Evolutionary conservation across 2,797 vertebrate species (phyloP).

Genomic region (Nyctibius grandis): DNA sequence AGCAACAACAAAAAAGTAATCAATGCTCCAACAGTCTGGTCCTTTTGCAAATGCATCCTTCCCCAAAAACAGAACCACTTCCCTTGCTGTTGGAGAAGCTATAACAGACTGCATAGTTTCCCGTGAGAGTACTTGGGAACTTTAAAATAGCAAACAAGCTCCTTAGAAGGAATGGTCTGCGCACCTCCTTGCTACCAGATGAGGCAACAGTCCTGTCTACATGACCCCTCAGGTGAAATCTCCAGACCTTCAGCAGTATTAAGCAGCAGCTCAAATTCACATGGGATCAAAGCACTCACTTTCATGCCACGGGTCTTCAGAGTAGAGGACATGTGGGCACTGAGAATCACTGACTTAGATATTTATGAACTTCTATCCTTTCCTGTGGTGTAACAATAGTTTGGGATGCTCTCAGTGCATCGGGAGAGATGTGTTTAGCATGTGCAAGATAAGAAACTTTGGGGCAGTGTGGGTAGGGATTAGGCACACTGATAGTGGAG

Average conservation of each 20-base stretch:
- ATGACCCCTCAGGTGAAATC: not conserved
- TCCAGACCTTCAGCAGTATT: not conserved
- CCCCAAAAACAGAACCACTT: not conserved
- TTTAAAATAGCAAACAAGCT: not conserved
- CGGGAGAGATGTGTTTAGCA: not conserved
- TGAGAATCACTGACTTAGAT: not conserved
- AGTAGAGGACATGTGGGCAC: not conserved
- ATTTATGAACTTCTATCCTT: not conserved
- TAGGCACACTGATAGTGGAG: not conserved
- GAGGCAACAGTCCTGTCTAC: not conserved
- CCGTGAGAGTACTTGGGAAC: not conserved
- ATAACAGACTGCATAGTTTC: not conserved
- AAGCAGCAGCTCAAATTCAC: not conserved
- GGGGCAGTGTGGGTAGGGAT: not conserved
- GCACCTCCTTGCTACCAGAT: accelerated
- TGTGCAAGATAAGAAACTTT: not conserved
- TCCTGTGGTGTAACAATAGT: not conserved
- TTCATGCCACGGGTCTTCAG: not conserved
- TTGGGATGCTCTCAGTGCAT: not conserved
- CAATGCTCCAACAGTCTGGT: not conserved
- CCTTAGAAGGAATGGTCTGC: not conserved
- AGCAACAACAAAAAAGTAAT: not conserved
- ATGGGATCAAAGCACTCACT: not conserved
- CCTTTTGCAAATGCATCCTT: not conserved
- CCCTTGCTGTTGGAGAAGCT: not conserved